Conservation (phyloP, 2,113 vertebrate species). For the Forbesichthys papilliferus region DNA sequence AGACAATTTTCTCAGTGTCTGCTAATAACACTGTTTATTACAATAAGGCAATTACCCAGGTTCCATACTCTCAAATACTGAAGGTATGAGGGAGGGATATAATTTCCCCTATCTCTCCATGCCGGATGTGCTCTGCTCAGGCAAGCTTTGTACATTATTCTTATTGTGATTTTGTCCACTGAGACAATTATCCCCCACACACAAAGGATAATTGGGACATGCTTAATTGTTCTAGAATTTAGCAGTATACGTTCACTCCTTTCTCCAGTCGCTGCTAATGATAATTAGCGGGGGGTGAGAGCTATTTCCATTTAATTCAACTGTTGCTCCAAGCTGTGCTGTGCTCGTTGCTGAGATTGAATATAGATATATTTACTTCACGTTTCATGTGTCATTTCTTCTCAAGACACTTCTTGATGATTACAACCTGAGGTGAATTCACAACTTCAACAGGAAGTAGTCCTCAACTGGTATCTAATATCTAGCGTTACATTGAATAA, state of each 20-base stretch:
- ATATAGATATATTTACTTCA: background rate
- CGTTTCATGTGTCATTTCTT: background rate
- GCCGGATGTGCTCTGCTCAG: slow-evolving; percentile 20
- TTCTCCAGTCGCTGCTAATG: slow-evolving; percentile 6
- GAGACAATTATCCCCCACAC: slow-evolving; percentile 3
- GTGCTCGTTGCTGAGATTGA: background rate
- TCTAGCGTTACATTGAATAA: no score
- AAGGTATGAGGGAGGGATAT: slow-evolving; percentile 25
- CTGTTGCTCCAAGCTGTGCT: background rate
- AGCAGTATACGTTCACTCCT: slow-evolving; percentile 2
- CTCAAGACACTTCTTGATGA: no score
- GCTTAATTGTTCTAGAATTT: slow-evolving; percentile 17
- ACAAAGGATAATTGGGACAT: background rate
- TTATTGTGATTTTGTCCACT: slow-evolving; percentile 11
- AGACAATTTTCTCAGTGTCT: slow-evolving; percentile 24
- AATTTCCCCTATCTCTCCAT: slow-evolving; percentile 24
- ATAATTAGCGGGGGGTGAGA: background rate
- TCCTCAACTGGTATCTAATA: no score
- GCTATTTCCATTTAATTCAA: background rate
- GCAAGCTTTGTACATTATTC: slow-evolving; percentile 20
- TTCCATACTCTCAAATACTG: slow-evolving; percentile 28
- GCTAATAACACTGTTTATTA: slow-evolving; percentile 43
- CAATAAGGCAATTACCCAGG: slow-evolving; percentile 41
- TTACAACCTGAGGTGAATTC: no score
- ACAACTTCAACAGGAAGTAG: no score